A percentile compares a stretch with the other conserved stretches of the same genome.
Conservation (phyloP, 2,113 vertebrate genomes). For the Rhinoptilus africanus region DNA sequence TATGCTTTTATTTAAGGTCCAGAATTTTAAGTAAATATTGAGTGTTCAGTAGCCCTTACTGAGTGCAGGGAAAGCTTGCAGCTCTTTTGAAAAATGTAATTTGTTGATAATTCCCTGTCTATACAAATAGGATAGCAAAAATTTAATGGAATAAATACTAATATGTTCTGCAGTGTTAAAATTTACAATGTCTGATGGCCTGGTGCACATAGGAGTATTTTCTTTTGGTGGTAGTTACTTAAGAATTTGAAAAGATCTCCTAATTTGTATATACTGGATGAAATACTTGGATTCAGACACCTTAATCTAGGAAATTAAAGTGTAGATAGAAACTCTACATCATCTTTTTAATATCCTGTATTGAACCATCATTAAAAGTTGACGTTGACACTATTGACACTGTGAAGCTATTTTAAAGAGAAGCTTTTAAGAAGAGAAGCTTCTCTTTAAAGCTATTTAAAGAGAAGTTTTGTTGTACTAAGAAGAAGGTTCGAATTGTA, state of each 20-base stretch:
- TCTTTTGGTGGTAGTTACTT: not conserved
- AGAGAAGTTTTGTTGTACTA: not conserved
- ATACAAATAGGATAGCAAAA: not conserved
- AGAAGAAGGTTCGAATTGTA: not conserved
- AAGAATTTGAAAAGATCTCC: not conserved
- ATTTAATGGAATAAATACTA: not conserved
- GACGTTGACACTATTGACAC: not conserved
- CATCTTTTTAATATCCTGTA: not conserved
- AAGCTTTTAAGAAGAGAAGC: not conserved
- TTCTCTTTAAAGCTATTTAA: not conserved
- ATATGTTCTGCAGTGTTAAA: not conserved
- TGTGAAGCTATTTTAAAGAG: not conserved
- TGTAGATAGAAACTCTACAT: not conserved
- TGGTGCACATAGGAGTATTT: not conserved
- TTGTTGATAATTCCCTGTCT: not conserved
- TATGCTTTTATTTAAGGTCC: not conserved
- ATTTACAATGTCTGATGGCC: not conserved
- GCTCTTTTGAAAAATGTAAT: not conserved
- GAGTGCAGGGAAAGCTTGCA: not conserved
- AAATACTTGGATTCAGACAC: not conserved
- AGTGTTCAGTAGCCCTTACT: not conserved
- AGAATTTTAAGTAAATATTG: not conserved
- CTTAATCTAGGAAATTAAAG: not conserved
- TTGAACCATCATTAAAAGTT: not conserved
- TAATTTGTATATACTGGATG: not conserved